Conservation (phyloP, 2,888 invertebrate species). For the Polydrusus tereticollis region DNA sequence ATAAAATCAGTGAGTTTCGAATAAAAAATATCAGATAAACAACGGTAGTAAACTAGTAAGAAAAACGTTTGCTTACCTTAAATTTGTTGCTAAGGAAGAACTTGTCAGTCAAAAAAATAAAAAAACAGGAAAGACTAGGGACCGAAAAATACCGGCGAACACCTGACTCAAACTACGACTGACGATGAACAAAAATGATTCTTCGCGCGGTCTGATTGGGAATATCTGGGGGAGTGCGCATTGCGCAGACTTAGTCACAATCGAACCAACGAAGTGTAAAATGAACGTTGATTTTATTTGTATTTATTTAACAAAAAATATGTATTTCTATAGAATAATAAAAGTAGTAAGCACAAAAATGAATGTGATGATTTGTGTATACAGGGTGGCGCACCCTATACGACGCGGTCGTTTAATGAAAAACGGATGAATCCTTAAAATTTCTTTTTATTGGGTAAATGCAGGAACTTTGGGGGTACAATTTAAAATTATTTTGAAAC, state of each 20-base stretch:
- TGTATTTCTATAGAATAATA: too few species aligned
- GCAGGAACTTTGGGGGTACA: too few species aligned
- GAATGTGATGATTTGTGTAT: too few species aligned
- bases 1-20: background rate
- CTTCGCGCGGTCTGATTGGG: constrained; percentile 29
- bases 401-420: too few species aligned
- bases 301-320: too few species aligned
- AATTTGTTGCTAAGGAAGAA: constrained; percentile 34
- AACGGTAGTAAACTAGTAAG: background rate
- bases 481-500: too few species aligned
- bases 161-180: constrained; percentile 40
- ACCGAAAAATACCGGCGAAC: constrained; percentile 37
- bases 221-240: constrained; percentile 18
- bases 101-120: constrained; percentile 30
- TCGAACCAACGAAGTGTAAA: constrained; percentile 4
- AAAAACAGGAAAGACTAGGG: constrained; percentile 25
- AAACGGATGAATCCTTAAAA: too few species aligned
- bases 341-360: too few species aligned
- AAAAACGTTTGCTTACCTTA: constrained; percentile 31
- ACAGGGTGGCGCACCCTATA: too few species aligned
- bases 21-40: background rate
- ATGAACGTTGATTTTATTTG: too few species aligned
- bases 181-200: constrained; percentile 19
- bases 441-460: too few species aligned
- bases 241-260: constrained; percentile 14